Percentiles rank a stretch among this genome's conserved stretches.
These are phyloP conservation scores for Scolopax bukidnonensis DNA, from an alignment of 2,797 vertebrate species.

Conservation along the genomic window DNA sequence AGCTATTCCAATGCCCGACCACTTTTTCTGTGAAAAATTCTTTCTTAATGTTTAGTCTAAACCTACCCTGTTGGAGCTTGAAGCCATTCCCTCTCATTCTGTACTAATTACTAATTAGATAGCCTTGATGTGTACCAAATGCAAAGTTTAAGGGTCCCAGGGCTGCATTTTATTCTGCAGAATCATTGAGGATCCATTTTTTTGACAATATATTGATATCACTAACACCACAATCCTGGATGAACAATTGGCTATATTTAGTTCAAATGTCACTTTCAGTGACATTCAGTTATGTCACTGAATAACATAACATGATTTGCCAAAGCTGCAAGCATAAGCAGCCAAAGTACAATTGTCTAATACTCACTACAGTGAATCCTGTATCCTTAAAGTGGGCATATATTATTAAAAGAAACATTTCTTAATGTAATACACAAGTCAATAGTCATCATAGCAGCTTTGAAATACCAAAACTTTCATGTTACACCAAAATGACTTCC, in stretches of 20 bases:
- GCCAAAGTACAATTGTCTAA: neutral
- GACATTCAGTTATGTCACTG: neutral
- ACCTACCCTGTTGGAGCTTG: no score
- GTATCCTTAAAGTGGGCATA: neutral
- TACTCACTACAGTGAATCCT: neutral
- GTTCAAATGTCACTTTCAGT: neutral
- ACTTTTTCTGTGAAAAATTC: no score
- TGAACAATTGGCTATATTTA: conserved; percentile 4
- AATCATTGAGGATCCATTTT: neutral
- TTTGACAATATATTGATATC: neutral
- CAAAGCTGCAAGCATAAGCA: neutral
- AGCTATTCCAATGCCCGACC: no score
- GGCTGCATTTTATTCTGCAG: neutral
- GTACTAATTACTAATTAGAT: no score
- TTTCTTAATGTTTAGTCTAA: no score
- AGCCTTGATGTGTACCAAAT: neutral
- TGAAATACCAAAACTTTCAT: neutral
- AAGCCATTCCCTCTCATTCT: no score
- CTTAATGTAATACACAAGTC: neutral
- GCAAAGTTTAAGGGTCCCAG: neutral
- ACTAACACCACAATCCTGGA: neutral
- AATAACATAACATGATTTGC: neutral
- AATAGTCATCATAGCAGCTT: neutral
- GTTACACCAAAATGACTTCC: neutral
- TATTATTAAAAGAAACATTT: neutral